Conservation (phyloP, 1,140 invertebrate species). For the Camponotus vicinus region DNA sequence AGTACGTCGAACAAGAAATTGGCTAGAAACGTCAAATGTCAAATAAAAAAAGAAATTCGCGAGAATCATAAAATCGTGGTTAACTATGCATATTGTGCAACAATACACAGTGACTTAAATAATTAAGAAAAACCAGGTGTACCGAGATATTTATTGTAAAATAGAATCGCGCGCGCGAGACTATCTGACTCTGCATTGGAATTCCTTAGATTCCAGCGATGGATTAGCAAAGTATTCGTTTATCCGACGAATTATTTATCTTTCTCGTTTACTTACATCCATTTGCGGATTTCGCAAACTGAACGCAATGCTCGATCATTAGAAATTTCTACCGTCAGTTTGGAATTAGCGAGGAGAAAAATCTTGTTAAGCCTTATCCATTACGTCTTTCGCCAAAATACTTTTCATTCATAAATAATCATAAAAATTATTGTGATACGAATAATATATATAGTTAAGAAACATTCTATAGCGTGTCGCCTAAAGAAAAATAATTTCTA, state of each 20-base stretch:
- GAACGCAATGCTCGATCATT: constrained; percentile 1
- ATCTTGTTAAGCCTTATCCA: neutral
- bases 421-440: constrained; percentile 13
- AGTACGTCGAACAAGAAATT: neutral
- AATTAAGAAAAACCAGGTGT: constrained; percentile 35
- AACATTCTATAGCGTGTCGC: constrained; percentile 5
- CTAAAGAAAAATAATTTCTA: constrained; percentile 30
- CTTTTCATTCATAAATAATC: constrained; percentile 19
- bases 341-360: constrained; percentile 3
- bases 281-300: neutral
- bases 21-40: neutral
- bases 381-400: constrained; percentile 24
- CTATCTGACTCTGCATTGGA: constrained; percentile 3
- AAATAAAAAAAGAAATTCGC: neutral
- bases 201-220: constrained; percentile 28
- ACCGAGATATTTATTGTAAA: constrained; percentile 35
- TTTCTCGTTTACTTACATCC: neutral
- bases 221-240: constrained; percentile 8
- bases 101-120: constrained; percentile 31
- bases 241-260: constrained; percentile 37
- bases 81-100: neutral
- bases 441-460: constrained; percentile 16
- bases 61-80: constrained; percentile 42
- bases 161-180: constrained; percentile 25
- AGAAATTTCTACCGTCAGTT: constrained; percentile 27